These are phyloP conservation scores for Caenorhabditis sinica DNA, from an alignment of 2,888 invertebrate genomes.

Conservation along the genomic window DNA sequence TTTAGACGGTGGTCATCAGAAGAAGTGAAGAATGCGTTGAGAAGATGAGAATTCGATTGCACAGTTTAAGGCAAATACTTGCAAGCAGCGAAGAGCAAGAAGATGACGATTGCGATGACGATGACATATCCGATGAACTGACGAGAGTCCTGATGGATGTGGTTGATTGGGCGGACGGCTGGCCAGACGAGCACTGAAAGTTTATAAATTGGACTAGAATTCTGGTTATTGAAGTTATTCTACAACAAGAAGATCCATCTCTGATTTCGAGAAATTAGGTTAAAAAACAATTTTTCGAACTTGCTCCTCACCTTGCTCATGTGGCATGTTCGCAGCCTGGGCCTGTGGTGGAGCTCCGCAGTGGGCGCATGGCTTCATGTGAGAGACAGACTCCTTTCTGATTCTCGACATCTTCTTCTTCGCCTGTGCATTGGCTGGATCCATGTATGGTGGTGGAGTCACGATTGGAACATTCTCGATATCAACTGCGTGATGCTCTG, in stretches of 20 bases:
- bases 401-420: constrained; percentile 71
- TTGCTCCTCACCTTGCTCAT: constrained; percentile 56
- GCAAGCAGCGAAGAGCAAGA: constrained; percentile 75
- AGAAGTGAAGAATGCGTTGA: constrained; percentile 21
- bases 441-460: constrained; percentile 74
- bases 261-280: neutral
- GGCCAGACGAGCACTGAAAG: constrained; percentile 74
- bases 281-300: neutral
- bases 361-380: constrained; percentile 60
- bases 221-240: too few species aligned
- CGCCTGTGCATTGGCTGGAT: constrained; percentile 68
- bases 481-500: constrained; percentile 52
- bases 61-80: constrained; percentile 72
- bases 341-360: constrained; percentile 65
- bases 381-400: constrained; percentile 56
- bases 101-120: constrained; percentile 74
- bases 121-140: constrained; percentile 76
- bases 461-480: constrained; percentile 60
- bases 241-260: neutral
- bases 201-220: neutral
- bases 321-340: constrained; percentile 54
- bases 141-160: constrained; percentile 72
- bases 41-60: neutral
- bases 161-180: constrained; percentile 73
- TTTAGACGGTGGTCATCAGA: neutral